Evolutionary conservation across 2,797 vertebrate genomes (phyloP).

Genomic region (Xenops minutus): DNA sequence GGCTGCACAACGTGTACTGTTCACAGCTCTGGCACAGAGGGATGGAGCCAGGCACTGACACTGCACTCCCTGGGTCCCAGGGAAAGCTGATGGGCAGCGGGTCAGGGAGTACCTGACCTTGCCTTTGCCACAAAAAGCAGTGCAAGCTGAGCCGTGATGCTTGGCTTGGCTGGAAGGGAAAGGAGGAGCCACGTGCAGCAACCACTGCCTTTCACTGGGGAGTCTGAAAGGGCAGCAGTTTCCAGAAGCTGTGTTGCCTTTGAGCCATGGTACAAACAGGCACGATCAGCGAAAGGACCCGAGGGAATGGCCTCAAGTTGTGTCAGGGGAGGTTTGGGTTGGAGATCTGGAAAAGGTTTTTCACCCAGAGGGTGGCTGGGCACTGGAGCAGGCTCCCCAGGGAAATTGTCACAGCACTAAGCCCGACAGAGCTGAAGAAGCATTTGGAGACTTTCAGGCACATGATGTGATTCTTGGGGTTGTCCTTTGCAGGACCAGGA

Average conservation of each 20-base stretch:
- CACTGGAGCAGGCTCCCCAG: background rate
- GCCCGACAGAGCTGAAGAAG: too few relatives aligned
- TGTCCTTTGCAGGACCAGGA: background rate
- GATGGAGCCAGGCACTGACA: background rate
- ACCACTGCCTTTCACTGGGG: background rate
- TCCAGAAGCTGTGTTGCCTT: background rate
- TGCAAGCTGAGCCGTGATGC: background rate
- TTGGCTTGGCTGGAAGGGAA: background rate
- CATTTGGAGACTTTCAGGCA: background rate
- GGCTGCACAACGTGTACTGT: background rate
- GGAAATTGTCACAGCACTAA: background rate
- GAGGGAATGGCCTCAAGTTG: background rate
- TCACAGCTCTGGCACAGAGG: background rate
- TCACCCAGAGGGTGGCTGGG: background rate
- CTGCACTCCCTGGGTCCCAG: background rate
- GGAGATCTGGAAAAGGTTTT: background rate
- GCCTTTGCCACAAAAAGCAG: background rate
- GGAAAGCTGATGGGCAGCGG: background rate
- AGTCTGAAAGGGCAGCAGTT: background rate
- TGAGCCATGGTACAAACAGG: background rate
- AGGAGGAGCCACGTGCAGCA: background rate
- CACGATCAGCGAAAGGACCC: fast-evolving
- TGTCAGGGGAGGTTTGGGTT: background rate
- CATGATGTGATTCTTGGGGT: background rate
- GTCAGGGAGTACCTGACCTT: background rate